A percentile compares a stretch with the other conserved stretches of the same genome.
Conservation (phyloP, 2,113 vertebrate species). For the Galemys pyrenaicus region DNA sequence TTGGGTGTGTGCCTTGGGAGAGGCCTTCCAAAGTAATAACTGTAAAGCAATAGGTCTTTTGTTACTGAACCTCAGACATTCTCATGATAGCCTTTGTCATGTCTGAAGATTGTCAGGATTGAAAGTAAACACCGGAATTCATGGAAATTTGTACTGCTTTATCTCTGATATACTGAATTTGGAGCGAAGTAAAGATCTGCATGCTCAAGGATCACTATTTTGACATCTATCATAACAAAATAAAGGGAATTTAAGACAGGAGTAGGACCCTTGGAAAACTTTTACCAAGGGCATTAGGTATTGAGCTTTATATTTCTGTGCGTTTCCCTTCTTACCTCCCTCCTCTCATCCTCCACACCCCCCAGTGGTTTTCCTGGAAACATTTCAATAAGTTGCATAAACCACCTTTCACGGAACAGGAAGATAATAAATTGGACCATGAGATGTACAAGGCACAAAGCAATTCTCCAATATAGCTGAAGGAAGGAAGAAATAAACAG, state of each 20-base stretch:
- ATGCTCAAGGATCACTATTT: neutral
- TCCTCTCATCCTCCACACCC: neutral
- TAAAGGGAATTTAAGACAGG: neutral
- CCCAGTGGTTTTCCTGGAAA: conserved; percentile 44
- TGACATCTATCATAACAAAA: conserved; percentile 2
- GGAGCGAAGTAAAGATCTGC: neutral
- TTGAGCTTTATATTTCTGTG: neutral
- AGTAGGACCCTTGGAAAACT: neutral
- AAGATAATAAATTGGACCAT: conserved; percentile 65
- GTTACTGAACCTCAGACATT: neutral
- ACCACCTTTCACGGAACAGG: conserved; percentile 55
- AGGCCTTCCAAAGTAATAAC: neutral
- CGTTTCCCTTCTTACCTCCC: too few relatives aligned
- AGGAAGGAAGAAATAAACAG: conserved; percentile 78
- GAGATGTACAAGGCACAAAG: conserved; percentile 61
- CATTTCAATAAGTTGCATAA: conserved; percentile 60
- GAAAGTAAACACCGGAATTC: neutral
- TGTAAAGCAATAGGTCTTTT: neutral
- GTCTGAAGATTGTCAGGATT: neutral
- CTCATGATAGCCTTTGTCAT: neutral
- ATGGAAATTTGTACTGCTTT: neutral
- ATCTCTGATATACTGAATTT: neutral
- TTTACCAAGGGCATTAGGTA: neutral
- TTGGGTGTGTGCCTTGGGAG: neutral
- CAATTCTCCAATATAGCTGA: conserved; percentile 49